A percentile compares a stretch with the other conserved stretches of the same genome.
Evolutionary conservation across 2,888 invertebrate species (phyloP).

Genomic region (Strigamia transsilvanica): DNA sequence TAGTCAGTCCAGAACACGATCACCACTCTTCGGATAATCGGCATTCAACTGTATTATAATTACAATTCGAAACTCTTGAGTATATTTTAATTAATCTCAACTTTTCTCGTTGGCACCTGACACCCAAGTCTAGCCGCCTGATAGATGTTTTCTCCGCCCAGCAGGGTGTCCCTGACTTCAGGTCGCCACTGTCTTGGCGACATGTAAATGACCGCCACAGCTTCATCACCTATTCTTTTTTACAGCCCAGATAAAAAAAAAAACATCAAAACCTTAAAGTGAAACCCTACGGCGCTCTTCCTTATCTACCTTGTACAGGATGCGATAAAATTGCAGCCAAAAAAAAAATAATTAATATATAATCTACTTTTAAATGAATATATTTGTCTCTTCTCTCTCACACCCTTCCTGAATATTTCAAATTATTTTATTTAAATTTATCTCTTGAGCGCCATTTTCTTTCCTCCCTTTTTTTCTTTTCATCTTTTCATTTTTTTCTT

Average conservation of each 20-base stretch:
- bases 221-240: slow-evolving; percentile 28
- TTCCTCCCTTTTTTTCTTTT: no score
- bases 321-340: neutral
- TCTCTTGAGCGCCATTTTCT: no score
- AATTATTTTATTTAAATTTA: neutral
- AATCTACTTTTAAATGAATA: neutral
- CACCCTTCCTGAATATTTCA: slow-evolving; percentile 11
- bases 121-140: slow-evolving; percentile 35
- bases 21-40: no score
- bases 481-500: no score
- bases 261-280: neutral
- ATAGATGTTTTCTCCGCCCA: slow-evolving; percentile 25
- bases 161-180: slow-evolving; percentile 21
- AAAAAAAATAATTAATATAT: neutral
- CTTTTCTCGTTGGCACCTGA: neutral
- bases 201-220: slow-evolving; percentile 34
- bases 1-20: no score
- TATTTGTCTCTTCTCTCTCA: slow-evolving; percentile 5
- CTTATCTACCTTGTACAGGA: slow-evolving; percentile 12
- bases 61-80: neutral
- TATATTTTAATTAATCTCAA: slow-evolving; percentile 8
- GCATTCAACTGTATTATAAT: no score
- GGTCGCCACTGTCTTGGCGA: slow-evolving; percentile 38
- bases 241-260: neutral
- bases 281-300: neutral